Conservation (phyloP, 2,797 vertebrate genomes). For the Cuniculus paca region DNA sequence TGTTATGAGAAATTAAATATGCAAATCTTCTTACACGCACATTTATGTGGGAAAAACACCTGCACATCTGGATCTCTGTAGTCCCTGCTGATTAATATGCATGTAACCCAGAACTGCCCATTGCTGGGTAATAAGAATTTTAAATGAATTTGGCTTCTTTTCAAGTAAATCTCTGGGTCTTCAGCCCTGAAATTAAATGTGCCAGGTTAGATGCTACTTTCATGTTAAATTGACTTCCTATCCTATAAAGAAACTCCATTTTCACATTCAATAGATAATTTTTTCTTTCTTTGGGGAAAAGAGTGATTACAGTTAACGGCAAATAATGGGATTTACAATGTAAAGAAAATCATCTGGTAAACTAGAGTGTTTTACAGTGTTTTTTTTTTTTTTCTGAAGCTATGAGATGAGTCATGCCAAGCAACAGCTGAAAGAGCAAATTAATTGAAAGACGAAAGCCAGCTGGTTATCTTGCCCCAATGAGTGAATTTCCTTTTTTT, state of each 20-base stretch:
- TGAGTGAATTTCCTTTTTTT: conserved; percentile 18
- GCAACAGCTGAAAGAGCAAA: conserved; percentile 42
- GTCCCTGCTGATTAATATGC: conserved; percentile 63
- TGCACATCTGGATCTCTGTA: conserved; percentile 68
- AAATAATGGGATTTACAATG: conserved; percentile 53
- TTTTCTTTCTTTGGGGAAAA: conserved; percentile 27
- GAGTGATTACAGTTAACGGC: conserved; percentile 3
- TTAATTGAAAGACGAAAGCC: conserved; percentile 25
- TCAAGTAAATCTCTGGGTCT: conserved; percentile 64
- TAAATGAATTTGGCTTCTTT: conserved; percentile 48
- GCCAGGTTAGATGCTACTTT: conserved; percentile 49
- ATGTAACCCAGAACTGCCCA: conserved; percentile 42
- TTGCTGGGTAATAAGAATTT: conserved; percentile 57
- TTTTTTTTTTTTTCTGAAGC: background rate
- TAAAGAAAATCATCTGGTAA: conserved; percentile 71
- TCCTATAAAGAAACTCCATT: conserved; percentile 14
- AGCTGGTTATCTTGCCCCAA: background rate
- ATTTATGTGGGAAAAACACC: conserved; percentile 76
- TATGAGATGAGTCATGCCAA: background rate
- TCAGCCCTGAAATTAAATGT: conserved; percentile 41
- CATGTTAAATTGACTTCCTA: conserved; percentile 69
- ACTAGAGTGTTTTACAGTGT: conserved; percentile 49
- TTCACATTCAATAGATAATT: conserved; percentile 21
- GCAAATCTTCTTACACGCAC: conserved; percentile 69
- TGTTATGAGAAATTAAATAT: conserved; percentile 74